Base-by-base conservation (phyloP, 2,797 vertebrate species). In the Girardinus metallicus region DNA sequence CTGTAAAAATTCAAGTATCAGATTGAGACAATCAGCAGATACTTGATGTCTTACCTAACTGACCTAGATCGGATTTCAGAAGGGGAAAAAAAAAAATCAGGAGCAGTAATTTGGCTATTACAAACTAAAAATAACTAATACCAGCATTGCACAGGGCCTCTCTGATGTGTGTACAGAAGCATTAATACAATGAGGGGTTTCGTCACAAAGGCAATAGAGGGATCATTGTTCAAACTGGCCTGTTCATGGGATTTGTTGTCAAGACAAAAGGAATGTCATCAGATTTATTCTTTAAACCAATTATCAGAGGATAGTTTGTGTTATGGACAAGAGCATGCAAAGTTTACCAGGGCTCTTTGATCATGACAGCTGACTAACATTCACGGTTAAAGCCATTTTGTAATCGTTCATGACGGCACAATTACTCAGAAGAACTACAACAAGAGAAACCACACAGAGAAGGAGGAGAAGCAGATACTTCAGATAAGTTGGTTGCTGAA, bases 401-500 rank as follows among this genome's bases (percentile, higher is more conserved):
- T 34, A 7, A 5, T 29, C 77, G 75, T 75, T 47, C 68, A 23
- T 26, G 79, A 66, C 75, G 68, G 53, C 78, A 62, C 44, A 60
- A 13, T 82, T 73, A 74, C 36, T 73, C 79, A 53, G 11, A 76
- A 76, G 11, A 76, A 73, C 43, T 51, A 46, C 83, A 77, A 73
- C 71, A 72, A 29, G 46, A 83, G 21, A 80, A 77, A 86, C 77
- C 77, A 82, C 44, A 68, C 72, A 77, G 36, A 76, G 76, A 3
- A 62, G 73, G 51, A n/a, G 68, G 70, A 62, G 53, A 44, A 73
- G 78, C 73, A 74, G 74, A 80, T 80, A 80, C 71, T 64, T 86
- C 72, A 83, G 85, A 88, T 82, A 88, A 87, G 79, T 75, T 76
- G 53, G 72, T 76, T 82, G 51, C 62, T 55, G 78, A 16, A 72